These are phyloP conservation scores for Tricholauxania praeusta DNA, from an alignment of 2,888 invertebrate species.

Conservation along the genomic window DNA sequence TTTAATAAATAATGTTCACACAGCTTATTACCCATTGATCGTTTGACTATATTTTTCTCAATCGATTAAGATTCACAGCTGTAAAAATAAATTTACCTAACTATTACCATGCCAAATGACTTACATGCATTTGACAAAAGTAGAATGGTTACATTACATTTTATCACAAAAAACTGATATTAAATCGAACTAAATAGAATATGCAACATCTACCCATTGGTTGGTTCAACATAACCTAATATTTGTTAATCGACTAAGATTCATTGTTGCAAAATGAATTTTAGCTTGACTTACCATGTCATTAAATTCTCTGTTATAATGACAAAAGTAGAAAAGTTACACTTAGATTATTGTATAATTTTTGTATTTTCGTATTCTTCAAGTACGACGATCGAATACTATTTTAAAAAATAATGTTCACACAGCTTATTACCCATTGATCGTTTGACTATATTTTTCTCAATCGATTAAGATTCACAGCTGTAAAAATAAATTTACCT, in stretches of 20 bases:
- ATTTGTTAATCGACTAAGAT: conserved; percentile 50
- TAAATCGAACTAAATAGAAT: not conserved
- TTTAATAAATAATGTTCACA: conserved; percentile 4
- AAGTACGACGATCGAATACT: not conserved
- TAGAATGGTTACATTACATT: conserved; percentile 49
- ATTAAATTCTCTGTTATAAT: conserved; percentile 14
- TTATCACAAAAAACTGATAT: not conserved
- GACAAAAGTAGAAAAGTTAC: conserved; percentile 45
- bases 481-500: conserved; percentile 50
- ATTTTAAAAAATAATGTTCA: not conserved
- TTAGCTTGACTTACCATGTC: conserved; percentile 46
- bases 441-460: conserved; percentile 43
- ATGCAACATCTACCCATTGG: conserved; percentile 49
- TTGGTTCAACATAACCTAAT: conserved; percentile 44
- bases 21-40: conserved; percentile 56
- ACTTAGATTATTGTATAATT: not conserved
- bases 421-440: conserved; percentile 56
- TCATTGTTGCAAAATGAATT: conserved; percentile 50
- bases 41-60: conserved; percentile 41
- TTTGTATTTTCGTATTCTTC: not conserved
- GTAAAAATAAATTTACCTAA: conserved; percentile 50
- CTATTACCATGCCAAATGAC: conserved; percentile 52
- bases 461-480: conserved; percentile 56
- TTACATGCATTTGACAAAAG: conserved; percentile 48
- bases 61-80: conserved; percentile 56